These are phyloP conservation scores for Meteorus cinctellus DNA, from an alignment of 2,888 invertebrate species.

Conservation along the genomic window DNA sequence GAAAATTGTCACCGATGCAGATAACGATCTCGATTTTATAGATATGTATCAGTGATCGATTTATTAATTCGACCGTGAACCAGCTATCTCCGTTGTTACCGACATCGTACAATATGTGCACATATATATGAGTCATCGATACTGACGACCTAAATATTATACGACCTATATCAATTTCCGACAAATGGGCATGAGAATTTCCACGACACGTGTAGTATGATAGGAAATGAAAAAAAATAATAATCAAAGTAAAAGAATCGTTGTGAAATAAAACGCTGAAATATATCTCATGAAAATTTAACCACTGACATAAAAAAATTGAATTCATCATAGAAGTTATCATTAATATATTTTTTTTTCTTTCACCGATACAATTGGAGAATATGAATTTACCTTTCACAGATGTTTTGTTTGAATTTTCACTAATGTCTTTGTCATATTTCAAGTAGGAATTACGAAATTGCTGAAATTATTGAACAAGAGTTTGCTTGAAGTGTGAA, in stretches of 20 bases:
- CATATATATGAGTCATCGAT: neutral
- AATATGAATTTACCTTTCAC: too few species aligned
- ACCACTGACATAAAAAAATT: too few species aligned
- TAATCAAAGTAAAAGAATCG: neutral
- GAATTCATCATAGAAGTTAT: too few species aligned
- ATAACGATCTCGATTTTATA: slow-evolving; percentile 9
- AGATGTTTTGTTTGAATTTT: too few species aligned
- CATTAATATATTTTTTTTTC: too few species aligned
- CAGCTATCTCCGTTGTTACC: slow-evolving; percentile 6
- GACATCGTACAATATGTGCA: neutral
- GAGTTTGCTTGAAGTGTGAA: too few species aligned
- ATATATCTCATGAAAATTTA: too few species aligned
- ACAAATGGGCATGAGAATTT: neutral
- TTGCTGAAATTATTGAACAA: too few species aligned
- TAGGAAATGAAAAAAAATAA: neutral
- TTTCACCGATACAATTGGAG: too few species aligned
- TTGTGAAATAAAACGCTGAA: too few species aligned
- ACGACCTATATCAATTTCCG: slow-evolving; percentile 23
- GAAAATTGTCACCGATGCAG: neutral
- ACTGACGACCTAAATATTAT: slow-evolving; percentile 10
- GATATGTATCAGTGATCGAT: slow-evolving; percentile 20
- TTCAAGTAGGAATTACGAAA: too few species aligned
- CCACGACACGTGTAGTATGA: neutral
- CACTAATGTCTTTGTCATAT: too few species aligned
- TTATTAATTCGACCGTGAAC: slow-evolving; percentile 6